These are phyloP conservation scores for Terrapene triunguis DNA, from an alignment of 2,113 vertebrate species.

Conservation along the genomic window DNA sequence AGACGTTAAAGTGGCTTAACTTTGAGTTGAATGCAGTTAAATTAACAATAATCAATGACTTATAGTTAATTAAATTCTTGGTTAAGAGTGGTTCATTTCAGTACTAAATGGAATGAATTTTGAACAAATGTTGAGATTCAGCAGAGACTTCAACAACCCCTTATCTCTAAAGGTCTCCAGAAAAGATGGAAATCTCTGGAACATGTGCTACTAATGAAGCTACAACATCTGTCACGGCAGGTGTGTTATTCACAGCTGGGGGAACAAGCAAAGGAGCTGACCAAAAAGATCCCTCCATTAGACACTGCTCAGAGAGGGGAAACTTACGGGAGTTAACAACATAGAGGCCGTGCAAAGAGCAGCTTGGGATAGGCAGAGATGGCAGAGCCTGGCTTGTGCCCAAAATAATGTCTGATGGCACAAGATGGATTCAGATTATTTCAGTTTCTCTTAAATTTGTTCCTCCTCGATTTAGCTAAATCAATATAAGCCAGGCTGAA, in stretches of 20 bases:
- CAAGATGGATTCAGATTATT: slow-evolving; percentile 16
- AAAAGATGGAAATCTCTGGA: not conserved
- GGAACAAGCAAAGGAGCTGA: not conserved
- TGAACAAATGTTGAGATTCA: not conserved
- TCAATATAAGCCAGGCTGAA: slow-evolving; percentile 48
- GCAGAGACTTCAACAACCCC: not conserved
- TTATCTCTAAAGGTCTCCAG: not conserved
- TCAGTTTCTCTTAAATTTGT: slow-evolving; percentile 22
- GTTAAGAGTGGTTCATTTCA: not conserved
- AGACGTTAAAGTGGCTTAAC: accelerated
- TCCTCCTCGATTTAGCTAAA: slow-evolving; percentile 61
- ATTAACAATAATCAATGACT: not conserved
- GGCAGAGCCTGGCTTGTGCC: not conserved
- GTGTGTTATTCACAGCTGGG: not conserved
- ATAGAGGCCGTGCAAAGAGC: not conserved
- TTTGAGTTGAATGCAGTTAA: accelerated
- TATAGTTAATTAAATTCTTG: accelerated
- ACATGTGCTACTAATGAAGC: not conserved
- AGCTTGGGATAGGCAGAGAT: accelerated
- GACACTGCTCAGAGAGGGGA: accelerated
- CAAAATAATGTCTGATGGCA: not conserved
- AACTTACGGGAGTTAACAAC: not conserved
- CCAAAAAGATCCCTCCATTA: not conserved
- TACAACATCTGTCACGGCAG: not conserved
- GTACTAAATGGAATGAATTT: not conserved